These are phyloP conservation scores for Poeciliopsis turneri DNA, from an alignment of 2,797 vertebrate species.

Conservation along the genomic window DNA sequence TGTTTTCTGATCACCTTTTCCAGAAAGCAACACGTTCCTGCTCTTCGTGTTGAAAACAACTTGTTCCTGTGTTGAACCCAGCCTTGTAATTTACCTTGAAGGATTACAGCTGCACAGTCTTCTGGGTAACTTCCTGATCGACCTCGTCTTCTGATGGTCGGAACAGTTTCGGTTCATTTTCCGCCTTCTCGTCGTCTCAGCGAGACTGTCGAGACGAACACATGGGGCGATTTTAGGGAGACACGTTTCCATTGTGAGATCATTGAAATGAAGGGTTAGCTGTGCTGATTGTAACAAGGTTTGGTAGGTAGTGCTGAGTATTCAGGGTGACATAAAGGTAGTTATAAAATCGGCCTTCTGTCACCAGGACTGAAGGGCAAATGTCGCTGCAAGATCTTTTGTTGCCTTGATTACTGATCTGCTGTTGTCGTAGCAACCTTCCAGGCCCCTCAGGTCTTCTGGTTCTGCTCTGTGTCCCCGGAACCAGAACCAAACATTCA, in stretches of 20 bases:
- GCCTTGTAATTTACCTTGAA: constrained; percentile 59
- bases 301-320: neutral
- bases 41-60: too few relatives aligned
- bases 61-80: constrained; percentile 46
- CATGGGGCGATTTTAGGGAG: neutral
- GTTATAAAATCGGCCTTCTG: too few relatives aligned
- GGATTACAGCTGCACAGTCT: constrained; percentile 52
- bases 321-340: too few relatives aligned
- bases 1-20: constrained; percentile 59
- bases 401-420: too few relatives aligned
- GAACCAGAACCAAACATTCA: too few relatives aligned
- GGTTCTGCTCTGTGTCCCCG: too few relatives aligned
- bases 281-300: neutral
- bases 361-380: too few relatives aligned
- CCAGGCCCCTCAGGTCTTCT: too few relatives aligned
- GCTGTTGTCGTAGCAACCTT: too few relatives aligned
- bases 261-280: neutral
- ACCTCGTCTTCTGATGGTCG: constrained; percentile 60
- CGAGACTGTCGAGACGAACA: neutral
- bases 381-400: too few relatives aligned
- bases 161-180: constrained; percentile 4
- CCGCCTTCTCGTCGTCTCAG: neutral
- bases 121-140: constrained; percentile 42
- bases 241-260: neutral
- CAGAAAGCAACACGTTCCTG: too few relatives aligned